Evolutionary conservation across 1,140 invertebrate genomes (phyloP).

Genomic region (Ostrea denselamellosa): DNA sequence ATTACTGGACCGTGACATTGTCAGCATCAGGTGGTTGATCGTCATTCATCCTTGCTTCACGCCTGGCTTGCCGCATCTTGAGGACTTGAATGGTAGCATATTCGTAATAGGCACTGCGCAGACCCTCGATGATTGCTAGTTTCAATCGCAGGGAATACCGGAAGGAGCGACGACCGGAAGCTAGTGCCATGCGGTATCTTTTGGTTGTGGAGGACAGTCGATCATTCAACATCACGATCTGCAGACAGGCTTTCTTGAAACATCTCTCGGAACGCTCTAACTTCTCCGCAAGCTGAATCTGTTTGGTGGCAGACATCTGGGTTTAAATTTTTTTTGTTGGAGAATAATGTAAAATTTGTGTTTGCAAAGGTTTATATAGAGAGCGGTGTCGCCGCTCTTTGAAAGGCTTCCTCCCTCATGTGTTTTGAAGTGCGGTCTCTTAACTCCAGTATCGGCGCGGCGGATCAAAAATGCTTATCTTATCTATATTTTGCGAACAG

Average conservation of each 20-base stretch:
- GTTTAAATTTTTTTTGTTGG: neutral
- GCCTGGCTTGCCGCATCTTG: neutral
- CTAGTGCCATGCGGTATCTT: conserved; percentile 57
- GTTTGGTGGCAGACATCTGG: neutral
- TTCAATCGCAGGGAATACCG: conserved; percentile 55
- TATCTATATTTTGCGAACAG: neutral
- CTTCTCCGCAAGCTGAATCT: neutral
- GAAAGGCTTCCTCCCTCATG: neutral
- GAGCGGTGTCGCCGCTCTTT: neutral
- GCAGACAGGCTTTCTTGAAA: conserved; percentile 57
- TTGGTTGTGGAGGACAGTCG: conserved; percentile 52
- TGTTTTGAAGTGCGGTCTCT: neutral
- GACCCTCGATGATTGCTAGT: conserved; percentile 57
- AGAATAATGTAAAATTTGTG: neutral
- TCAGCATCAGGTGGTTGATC: neutral
- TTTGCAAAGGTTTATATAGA: neutral
- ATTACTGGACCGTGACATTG: neutral
- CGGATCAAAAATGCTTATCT: conserved; percentile 1
- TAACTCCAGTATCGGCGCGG: neutral
- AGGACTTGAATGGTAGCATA: conserved; percentile 56
- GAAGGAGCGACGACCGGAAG: conserved; percentile 54
- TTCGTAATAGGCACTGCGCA: conserved; percentile 61
- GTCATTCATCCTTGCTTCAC: neutral
- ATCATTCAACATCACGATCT: conserved; percentile 58
- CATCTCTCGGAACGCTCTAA: neutral